Conservation (phyloP, 2,113 vertebrate species). For the Erythrolamprus reginae region DNA sequence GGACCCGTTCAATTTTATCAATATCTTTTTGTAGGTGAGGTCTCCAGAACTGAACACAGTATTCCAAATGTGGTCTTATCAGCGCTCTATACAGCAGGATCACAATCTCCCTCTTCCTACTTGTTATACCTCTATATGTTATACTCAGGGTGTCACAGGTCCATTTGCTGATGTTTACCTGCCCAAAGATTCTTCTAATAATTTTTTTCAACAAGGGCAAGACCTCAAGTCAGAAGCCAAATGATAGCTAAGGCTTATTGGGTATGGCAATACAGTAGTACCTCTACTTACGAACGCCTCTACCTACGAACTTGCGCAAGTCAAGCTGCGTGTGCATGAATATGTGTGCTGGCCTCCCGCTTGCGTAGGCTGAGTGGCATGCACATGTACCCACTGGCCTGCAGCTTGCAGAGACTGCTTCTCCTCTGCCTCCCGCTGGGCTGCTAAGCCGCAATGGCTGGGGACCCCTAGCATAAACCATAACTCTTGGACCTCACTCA, state of each 20-base stretch:
- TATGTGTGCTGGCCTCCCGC: not conserved
- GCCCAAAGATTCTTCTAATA: not conserved
- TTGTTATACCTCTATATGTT: too few relatives aligned
- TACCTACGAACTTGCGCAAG: not conserved
- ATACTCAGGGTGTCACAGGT: not conserved
- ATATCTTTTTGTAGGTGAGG: too few relatives aligned
- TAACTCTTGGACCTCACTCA: not conserved
- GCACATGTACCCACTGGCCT: not conserved
- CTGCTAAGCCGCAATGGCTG: not conserved
- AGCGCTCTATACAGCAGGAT: too few relatives aligned
- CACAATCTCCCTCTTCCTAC: too few relatives aligned
- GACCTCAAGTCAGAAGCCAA: not conserved
- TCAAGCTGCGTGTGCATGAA: not conserved
- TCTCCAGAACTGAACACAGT: too few relatives aligned
- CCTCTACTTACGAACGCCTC: too few relatives aligned
- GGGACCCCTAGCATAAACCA: not conserved
- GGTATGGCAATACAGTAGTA: not conserved
- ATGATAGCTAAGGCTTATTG: not conserved
- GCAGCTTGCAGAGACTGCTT: not conserved
- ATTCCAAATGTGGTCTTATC: too few relatives aligned
- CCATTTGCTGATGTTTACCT: not conserved
- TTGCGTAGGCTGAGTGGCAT: not conserved
- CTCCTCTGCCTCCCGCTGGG: not conserved
- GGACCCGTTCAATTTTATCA: too few relatives aligned
- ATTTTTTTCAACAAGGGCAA: not conserved